Percentiles rank a stretch among this genome's conserved stretches.
Conservation (phyloP, 2,113 vertebrate species). For the Mesocricetus auratus region DNA sequence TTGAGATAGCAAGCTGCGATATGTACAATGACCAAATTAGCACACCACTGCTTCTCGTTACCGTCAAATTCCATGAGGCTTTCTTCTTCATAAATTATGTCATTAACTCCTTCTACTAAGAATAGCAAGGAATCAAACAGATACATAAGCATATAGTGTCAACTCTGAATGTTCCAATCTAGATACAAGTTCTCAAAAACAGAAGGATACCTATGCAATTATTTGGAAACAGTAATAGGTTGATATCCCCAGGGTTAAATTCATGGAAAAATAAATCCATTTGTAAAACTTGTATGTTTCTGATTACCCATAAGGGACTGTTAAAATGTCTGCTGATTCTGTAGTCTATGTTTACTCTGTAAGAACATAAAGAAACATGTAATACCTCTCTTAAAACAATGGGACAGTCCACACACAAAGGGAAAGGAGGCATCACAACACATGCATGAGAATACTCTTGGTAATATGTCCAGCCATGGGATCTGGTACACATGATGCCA, state of each 20-base stretch:
- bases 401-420: background rate
- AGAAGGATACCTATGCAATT: background rate
- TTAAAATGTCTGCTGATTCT: background rate
- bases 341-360: background rate
- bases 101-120: constrained; percentile 59
- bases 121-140: constrained; percentile 55
- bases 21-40: constrained; percentile 67
- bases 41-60: constrained; percentile 45
- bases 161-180: background rate
- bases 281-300: background rate
- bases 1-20: constrained; percentile 43
- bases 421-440: background rate
- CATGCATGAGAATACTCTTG: accelerated
- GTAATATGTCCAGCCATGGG: background rate
- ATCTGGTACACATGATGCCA: background rate
- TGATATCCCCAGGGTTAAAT: background rate
- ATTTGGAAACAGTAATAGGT: background rate
- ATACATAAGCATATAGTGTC: background rate
- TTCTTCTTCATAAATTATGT: constrained; percentile 62
- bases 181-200: constrained; percentile 11
- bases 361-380: background rate
- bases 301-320: background rate
- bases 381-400: background rate
- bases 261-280: background rate
- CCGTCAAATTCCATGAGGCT: constrained; percentile 52